A percentile compares a stretch with the other conserved stretches of the same genome.
These are phyloP conservation scores for Adelphocoris suturalis DNA, from an alignment of 2,888 invertebrate species.

Conservation along the genomic window DNA sequence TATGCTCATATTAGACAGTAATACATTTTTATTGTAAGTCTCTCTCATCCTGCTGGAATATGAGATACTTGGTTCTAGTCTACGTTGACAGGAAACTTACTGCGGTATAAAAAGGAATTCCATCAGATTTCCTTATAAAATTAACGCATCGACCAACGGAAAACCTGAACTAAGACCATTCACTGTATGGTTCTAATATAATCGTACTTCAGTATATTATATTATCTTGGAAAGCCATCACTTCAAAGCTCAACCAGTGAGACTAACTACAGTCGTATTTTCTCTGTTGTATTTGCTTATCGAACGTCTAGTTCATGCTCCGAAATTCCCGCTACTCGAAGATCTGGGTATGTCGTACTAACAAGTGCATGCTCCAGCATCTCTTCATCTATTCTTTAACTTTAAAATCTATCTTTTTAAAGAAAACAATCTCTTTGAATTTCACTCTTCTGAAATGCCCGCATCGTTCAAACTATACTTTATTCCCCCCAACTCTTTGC, in stretches of 20 bases:
- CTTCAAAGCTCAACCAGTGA: conserved; percentile 34
- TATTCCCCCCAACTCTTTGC: conserved; percentile 2
- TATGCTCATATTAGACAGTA: too few relatives aligned
- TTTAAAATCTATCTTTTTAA: conserved; percentile 18
- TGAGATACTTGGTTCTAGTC: too few relatives aligned
- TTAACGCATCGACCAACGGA: not conserved
- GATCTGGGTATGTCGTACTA: conserved; percentile 82
- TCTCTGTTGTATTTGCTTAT: conserved; percentile 73
- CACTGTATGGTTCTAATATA: not conserved
- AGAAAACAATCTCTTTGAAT: conserved; percentile 31
- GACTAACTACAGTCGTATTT: conserved; percentile 72
- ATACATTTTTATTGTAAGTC: too few relatives aligned
- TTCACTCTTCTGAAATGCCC: not conserved
- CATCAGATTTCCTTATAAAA: too few relatives aligned
- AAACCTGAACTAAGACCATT: not conserved
- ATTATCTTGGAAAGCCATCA: conserved; percentile 3
- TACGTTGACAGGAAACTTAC: too few relatives aligned
- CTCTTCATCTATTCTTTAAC: conserved; percentile 44
- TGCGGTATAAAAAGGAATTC: too few relatives aligned
- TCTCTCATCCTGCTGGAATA: too few relatives aligned
- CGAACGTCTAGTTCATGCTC: conserved; percentile 81
- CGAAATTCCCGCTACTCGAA: conserved; percentile 83
- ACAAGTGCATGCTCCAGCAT: conserved; percentile 69
- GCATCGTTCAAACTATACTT: conserved; percentile 43
- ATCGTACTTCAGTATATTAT: not conserved